Conservation (phyloP, 2,797 vertebrate species). For the Arctocebus calabarensis region DNA sequence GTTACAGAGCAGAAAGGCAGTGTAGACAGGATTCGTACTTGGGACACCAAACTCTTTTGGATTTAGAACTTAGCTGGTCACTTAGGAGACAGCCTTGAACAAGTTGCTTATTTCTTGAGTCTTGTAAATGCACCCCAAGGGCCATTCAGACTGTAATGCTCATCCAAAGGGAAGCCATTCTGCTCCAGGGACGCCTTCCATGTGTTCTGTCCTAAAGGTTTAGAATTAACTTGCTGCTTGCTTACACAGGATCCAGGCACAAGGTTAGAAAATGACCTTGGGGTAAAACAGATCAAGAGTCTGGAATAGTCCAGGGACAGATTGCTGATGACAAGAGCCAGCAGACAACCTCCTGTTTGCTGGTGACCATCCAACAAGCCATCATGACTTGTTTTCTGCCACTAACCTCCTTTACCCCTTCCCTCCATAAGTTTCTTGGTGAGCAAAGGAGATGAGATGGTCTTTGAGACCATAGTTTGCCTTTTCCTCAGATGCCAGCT, state of each 20-base stretch:
- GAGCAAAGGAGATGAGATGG: background rate
- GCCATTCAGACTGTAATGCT: background rate
- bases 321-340: background rate
- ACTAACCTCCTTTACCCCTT: background rate
- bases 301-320: background rate
- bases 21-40: background rate
- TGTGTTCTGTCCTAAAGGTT: background rate
- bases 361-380: background rate
- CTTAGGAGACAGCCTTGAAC: background rate
- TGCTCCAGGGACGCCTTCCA: background rate
- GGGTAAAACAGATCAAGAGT: background rate
- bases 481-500: background rate
- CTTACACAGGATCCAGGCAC: background rate
- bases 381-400: background rate
- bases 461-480: background rate
- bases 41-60: background rate
- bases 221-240: background rate
- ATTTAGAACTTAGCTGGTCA: background rate
- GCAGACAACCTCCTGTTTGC: background rate
- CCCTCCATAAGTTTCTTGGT: background rate
- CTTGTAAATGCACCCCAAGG: background rate
- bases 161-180: background rate
- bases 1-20: background rate
- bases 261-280: background rate
- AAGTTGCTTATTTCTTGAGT: background rate